A percentile compares a stretch with the other conserved stretches of the same genome.
Conservation (phyloP, 1,140 invertebrate species). For the Drosophila parvula region DNA sequence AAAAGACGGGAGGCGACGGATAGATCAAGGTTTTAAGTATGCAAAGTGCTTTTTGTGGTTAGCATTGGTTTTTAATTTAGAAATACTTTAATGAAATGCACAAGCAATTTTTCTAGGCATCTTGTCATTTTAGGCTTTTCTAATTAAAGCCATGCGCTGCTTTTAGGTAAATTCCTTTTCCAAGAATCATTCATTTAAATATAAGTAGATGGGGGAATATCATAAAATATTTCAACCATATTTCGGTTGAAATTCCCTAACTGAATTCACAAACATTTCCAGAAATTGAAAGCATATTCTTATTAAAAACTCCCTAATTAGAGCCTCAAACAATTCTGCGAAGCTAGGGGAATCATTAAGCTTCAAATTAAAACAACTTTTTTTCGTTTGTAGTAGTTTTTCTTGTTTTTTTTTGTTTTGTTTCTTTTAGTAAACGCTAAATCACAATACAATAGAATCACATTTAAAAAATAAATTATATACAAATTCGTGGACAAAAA, state of each 20-base stretch:
- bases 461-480: conserved; percentile 82
- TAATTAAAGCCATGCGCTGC: conserved; percentile 28
- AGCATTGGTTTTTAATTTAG: conserved; percentile 17
- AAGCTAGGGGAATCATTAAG: neutral
- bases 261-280: neutral
- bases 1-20: conserved; percentile 12
- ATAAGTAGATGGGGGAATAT: neutral
- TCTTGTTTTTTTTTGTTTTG: conserved; percentile 53
- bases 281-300: neutral
- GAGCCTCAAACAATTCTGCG: neutral
- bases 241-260: neutral
- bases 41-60: conserved; percentile 51
- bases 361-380: conserved; percentile 21
- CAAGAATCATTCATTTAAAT: neutral
- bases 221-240: no score
- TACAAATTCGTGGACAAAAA: conserved; percentile 74
- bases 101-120: neutral
- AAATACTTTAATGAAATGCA: conserved; percentile 2
- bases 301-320: neutral
- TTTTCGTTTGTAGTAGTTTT: conserved; percentile 42
- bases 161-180: neutral
- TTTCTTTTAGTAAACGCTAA: conserved; percentile 75
- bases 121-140: conserved; percentile 1
- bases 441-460: conserved; percentile 82
- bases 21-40: conserved; percentile 34